Percentiles rank a stretch among this genome's conserved stretches.
Evolutionary conservation across 2,888 invertebrate species (phyloP).

Genomic region (Cantharis nigra): DNA sequence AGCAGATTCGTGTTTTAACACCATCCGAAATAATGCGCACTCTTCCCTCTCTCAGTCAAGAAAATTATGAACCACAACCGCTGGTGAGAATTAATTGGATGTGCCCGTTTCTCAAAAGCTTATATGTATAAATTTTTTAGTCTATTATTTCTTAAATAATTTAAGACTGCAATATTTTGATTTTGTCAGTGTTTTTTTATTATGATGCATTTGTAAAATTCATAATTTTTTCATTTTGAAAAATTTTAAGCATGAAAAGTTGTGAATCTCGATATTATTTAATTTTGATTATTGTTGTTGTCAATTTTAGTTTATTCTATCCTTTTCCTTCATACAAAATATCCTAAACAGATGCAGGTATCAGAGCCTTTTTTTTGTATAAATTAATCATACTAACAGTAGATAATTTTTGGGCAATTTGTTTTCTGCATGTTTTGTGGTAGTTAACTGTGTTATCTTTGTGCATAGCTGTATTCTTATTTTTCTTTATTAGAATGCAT

Average conservation of each 20-base stretch:
- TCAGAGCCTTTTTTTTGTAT: conserved; percentile 37
- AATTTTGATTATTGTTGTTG: conserved; percentile 9
- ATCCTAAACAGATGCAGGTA: conserved; percentile 29
- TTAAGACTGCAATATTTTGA: conserved; percentile 15
- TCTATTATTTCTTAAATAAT: conserved; percentile 28
- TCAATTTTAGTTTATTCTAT: background rate
- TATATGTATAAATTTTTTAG: conserved; percentile 29
- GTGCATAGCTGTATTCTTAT: conserved; percentile 3
- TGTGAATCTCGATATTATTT: conserved; percentile 14
- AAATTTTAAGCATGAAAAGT: conserved; percentile 23
- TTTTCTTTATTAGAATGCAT: conserved; percentile 6
- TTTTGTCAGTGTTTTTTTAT: conserved; percentile 31
- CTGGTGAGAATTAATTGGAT: conserved; percentile 47
- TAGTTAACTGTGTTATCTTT: conserved; percentile 24
- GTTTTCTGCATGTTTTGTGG: conserved; percentile 24
- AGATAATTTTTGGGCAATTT: conserved; percentile 22
- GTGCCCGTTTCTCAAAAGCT: conserved; percentile 17
- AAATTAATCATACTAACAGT: conserved; percentile 31
- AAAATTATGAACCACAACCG: conserved; percentile 67
- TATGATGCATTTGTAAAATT: conserved; percentile 19
- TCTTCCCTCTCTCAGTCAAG: conserved; percentile 81
- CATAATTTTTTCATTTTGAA: conserved; percentile 13
- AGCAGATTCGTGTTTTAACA: conserved; percentile 86
- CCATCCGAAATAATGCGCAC: conserved; percentile 91
- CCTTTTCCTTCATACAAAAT: conserved; percentile 10